A percentile compares a stretch with the other conserved stretches of the same genome.
Conservation (phyloP, 2,113 vertebrate species). For the Pterocles burchelli region DNA sequence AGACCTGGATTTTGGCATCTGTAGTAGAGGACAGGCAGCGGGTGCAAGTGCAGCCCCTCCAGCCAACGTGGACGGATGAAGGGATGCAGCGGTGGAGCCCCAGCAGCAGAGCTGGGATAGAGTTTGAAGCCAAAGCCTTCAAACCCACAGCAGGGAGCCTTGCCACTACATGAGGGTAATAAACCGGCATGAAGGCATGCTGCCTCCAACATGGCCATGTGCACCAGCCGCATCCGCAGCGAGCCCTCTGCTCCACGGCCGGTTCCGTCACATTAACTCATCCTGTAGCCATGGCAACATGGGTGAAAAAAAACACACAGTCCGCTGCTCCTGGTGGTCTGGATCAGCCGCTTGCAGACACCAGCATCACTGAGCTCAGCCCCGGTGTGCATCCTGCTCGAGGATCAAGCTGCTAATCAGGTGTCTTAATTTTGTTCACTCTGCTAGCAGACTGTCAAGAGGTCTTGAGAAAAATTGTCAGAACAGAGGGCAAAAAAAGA, state of each 20-base stretch:
- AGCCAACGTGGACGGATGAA: neutral
- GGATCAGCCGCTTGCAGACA: accelerated
- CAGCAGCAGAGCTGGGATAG: neutral
- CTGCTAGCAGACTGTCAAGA: neutral
- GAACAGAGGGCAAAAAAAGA: neutral
- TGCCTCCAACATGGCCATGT: neutral
- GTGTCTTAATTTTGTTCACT: neutral
- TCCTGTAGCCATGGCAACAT: conserved; percentile 71
- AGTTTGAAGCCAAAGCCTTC: conserved; percentile 52
- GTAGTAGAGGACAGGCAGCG: accelerated
- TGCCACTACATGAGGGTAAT: conserved; percentile 41
- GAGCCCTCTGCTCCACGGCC: neutral
- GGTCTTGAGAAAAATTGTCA: neutral
- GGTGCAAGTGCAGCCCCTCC: accelerated
- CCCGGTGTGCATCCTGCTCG: accelerated
- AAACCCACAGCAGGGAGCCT: conserved; percentile 51
- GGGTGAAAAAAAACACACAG: neutral
- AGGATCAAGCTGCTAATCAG: neutral
- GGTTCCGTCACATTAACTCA: conserved; percentile 74
- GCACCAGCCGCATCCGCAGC: neutral
- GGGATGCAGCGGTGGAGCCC: accelerated
- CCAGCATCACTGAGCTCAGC: neutral
- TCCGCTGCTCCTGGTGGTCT: accelerated
- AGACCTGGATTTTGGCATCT: accelerated
- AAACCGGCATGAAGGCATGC: neutral